Conservation (phyloP, 35 echinoderm and acorn worm genomes). For the Amphiura filiformis region DNA sequence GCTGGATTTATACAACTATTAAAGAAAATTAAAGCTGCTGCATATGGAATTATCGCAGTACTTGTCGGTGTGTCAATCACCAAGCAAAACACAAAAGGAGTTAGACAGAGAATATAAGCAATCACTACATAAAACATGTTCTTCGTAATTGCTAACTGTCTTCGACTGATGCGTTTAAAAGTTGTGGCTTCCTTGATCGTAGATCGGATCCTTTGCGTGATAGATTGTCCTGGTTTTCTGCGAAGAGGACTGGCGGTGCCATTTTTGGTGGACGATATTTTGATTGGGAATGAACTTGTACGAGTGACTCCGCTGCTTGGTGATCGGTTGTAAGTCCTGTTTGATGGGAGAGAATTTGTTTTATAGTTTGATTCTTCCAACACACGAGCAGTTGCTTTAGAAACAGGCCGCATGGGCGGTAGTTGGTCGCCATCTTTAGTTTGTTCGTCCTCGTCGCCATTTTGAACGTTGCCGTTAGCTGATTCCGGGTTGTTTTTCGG, state of each 20-base stretch:
- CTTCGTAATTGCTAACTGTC: constrained; percentile 74
- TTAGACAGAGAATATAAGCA: constrained; percentile 71
- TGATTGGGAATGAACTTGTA: background rate
- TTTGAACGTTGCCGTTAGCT: background rate
- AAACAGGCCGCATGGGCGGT: background rate
- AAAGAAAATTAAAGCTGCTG: constrained; percentile 57
- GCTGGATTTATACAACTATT: constrained; percentile 82
- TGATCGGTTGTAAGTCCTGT: background rate
- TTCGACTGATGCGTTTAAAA: constrained; percentile 33
- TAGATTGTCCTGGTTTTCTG: background rate
- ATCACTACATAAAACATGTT: constrained; percentile 88
- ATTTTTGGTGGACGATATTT: background rate
- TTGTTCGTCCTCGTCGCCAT: background rate
- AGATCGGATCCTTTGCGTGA: background rate
- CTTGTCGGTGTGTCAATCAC: constrained; percentile 45
- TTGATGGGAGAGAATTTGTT: background rate
- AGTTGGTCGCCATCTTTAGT: no score
- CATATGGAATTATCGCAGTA: constrained; percentile 69
- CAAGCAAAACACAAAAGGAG: constrained; percentile 62
- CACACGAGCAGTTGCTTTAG: background rate
- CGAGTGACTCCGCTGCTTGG: background rate
- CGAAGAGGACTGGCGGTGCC: background rate
- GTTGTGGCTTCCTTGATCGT: background rate
- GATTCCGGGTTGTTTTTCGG: background rate
- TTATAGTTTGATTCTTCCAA: background rate